These are phyloP conservation scores for Dermolepida albohirtum DNA, from an alignment of 2,888 invertebrate genomes.

Conservation along the genomic window DNA sequence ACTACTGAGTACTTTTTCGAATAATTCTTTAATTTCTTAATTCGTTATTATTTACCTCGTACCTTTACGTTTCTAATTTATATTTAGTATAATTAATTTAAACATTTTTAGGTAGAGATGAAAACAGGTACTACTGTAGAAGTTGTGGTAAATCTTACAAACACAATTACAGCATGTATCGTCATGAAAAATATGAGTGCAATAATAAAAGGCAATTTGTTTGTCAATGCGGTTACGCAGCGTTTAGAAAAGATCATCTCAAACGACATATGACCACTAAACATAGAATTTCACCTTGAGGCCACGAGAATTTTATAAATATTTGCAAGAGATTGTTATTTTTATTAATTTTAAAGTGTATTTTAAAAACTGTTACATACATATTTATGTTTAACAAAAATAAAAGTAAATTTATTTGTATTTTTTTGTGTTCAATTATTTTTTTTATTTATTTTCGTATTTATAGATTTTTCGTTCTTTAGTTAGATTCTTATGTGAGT, in stretches of 20 bases:
- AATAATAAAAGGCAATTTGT: constrained; percentile 29
- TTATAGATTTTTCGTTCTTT: too few relatives aligned
- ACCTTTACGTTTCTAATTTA: background rate
- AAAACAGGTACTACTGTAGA: constrained; percentile 20
- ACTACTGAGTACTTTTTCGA: too few relatives aligned
- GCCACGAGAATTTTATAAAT: background rate
- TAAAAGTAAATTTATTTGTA: too few relatives aligned
- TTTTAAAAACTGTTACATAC: too few relatives aligned
- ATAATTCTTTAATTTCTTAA: too few relatives aligned
- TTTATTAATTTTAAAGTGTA: background rate
- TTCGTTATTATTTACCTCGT: too few relatives aligned
- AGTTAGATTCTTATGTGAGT: too few relatives aligned
- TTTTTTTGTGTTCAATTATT: too few relatives aligned
- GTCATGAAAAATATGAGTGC: constrained; percentile 40
- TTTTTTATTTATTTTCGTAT: too few relatives aligned
- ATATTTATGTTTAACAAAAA: too few relatives aligned
- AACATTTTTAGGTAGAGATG: constrained; percentile 15
- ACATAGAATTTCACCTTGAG: constrained; percentile 8
- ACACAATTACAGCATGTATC: constrained; percentile 25
- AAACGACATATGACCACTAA: constrained; percentile 25
- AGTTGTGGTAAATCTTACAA: constrained; percentile 28
- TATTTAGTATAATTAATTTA: constrained; percentile 6
- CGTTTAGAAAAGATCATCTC: constrained; percentile 37
- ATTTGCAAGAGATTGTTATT: background rate
- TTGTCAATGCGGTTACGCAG: constrained; percentile 32